Percentiles rank a stretch among this genome's conserved stretches.
Evolutionary conservation across 2,888 invertebrate species (phyloP).

Genomic region (Amblyjoppa proteus): DNA sequence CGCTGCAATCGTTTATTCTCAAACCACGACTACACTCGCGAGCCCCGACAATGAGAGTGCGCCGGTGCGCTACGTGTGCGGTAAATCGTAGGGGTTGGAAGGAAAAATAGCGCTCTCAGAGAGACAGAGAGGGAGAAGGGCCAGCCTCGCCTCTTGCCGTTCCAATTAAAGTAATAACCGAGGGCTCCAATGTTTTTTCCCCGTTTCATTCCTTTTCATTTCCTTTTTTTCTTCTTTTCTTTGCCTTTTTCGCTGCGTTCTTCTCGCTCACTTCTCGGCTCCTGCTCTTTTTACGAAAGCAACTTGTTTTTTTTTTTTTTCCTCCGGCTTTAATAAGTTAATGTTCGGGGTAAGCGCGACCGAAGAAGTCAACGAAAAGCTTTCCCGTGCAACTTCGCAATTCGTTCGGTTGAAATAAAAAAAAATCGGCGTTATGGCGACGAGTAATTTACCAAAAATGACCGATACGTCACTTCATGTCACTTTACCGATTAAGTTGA

Average conservation of each 20-base stretch:
- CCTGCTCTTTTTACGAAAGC: background rate
- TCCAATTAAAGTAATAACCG: slow-evolving; percentile 50
- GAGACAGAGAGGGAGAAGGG: slow-evolving; percentile 11
- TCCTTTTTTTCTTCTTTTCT: background rate
- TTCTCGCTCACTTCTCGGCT: background rate
- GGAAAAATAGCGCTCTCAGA: slow-evolving; percentile 38
- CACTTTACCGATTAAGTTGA: too few species aligned
- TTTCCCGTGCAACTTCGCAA: background rate
- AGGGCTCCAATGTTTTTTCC: slow-evolving; percentile 16
- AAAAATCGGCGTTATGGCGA: background rate
- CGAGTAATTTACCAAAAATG: too few species aligned
- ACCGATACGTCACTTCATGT: too few species aligned
- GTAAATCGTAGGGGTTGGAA: slow-evolving; percentile 40
- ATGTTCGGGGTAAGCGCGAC: slow-evolving; percentile 24
- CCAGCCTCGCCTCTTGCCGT: slow-evolving; percentile 39
- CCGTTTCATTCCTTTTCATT: background rate
- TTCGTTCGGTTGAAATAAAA: background rate
- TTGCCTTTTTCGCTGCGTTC: background rate
- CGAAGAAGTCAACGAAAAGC: background rate
- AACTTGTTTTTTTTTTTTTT: background rate
- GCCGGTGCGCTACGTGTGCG: slow-evolving; percentile 17
- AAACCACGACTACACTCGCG: slow-evolving; percentile 27
- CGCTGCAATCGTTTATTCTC: slow-evolving; percentile 33
- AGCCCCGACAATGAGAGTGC: background rate
- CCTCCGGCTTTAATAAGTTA: slow-evolving; percentile 12